These are phyloP conservation scores for Balaenoptera acutorostrata DNA, from an alignment of 2,113 vertebrate genomes.

Conservation along the genomic window DNA sequence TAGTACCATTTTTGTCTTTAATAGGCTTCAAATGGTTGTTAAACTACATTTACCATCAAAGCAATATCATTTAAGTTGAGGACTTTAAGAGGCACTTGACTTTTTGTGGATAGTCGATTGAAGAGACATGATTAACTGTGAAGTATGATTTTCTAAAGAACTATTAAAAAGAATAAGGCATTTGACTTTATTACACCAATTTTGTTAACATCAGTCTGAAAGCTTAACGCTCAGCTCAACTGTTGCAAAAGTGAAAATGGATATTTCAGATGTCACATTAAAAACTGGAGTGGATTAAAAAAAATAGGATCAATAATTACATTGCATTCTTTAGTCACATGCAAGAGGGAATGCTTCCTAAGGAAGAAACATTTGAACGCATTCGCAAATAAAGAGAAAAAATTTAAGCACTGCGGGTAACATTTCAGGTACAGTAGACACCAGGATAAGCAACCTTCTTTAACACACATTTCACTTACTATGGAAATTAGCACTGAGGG, in stretches of 20 bases:
- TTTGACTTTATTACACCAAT: conserved; percentile 36
- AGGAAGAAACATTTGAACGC: background rate
- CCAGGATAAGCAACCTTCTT: background rate
- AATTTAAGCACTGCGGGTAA: background rate
- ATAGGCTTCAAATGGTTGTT: background rate
- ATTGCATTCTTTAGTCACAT: background rate
- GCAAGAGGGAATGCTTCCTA: background rate
- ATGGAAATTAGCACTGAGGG: background rate
- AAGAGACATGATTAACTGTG: background rate
- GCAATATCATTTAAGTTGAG: conserved; percentile 10
- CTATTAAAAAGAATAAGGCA: background rate
- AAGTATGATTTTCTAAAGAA: conserved; percentile 7
- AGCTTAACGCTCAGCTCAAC: background rate
- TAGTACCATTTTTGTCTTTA: background rate
- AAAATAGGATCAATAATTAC: background rate
- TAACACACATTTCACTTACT: background rate
- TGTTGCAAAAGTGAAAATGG: background rate
- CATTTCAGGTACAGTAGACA: background rate
- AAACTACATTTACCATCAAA: conserved; percentile 5
- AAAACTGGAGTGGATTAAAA: background rate
- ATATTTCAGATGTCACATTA: background rate
- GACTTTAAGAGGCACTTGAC: conserved; percentile 25
- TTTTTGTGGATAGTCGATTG: conserved; percentile 18
- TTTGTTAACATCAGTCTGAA: background rate
- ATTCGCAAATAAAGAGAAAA: background rate